Evolutionary conservation across 2,797 vertebrate species (phyloP), one percentile per base, ranked within the genome.

Genomic region (Chaunax sp.): DNA sequence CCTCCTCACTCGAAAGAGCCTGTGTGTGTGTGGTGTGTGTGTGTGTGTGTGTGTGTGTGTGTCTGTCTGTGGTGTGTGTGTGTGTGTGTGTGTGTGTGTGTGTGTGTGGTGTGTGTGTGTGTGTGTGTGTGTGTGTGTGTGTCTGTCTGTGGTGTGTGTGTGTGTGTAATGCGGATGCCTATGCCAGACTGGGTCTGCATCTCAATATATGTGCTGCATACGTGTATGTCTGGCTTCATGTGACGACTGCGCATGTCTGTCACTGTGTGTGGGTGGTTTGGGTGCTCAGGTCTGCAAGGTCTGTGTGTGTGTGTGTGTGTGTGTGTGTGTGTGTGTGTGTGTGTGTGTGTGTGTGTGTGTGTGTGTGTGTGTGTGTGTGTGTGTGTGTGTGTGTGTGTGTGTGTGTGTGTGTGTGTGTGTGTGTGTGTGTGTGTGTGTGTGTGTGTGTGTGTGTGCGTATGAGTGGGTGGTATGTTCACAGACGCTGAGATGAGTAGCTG

Each of bases 201-300:
- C 83, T 88, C 68, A 69, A 80, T 90, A 82, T 90, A 77, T 90
- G 86, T 78, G 84, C 87, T 86, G 83, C 83, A 83, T 90, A 85
- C 72, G 85, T 86, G 90, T 83, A 80, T 87, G 89, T 85, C 80
- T 92, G 85, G 76, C 72, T 91, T 77, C 22, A 25, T 40, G 54
- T 35, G 30, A 52, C 22, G 26, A 89, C 72, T 90, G 89, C 90
- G 88, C 87, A 85, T 91, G 90, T 86, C 87, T 89, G 73, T 78
- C 80, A 61, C 85, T 75, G 78, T 84, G 83, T 77, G 91, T 92
- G 89, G 85, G 90, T 81, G 90, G 88, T 84, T 88, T 86, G 80
- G 86, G 83, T 89, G 83, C 83, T 83, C 81, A 30, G 72, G 78
- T 87, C 80, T 86, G 81, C 74, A 81, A 86, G 81, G 80, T 85